Evolutionary conservation across 2,113 vertebrate species (phyloP), one percentile per base, ranked within the genome.

Genomic region (Tetrax tetrax): DNA sequence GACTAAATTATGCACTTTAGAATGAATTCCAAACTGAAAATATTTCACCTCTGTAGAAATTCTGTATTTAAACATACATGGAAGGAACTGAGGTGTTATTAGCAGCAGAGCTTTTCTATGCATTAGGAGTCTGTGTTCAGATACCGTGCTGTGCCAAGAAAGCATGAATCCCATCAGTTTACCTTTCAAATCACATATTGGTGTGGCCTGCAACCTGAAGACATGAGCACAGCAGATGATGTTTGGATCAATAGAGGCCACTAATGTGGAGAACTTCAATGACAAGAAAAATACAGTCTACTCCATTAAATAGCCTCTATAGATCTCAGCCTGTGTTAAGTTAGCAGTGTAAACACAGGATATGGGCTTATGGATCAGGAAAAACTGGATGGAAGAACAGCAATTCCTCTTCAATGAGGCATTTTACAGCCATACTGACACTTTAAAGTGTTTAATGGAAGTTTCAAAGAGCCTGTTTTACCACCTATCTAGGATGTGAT

Each of bases 241-340:
- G 65, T 47, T 50, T 82, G 65, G 89, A 96, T 96, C 95, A 95
- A 96, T 96, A 95, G 89, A 85, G 77, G 91, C 83, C 95, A 92
- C 89, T 93, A 95, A 92, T 43, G 65, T 54, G 54, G 29, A 95
- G 96, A 96, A 95, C 91, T 89, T 91, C 74, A 95, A 3, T 79
- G 96, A 93, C 90, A 95, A 96, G 92, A 96, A 96, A 96, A 95
- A 95, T 94, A 92, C 87, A 92, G 91, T 77, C 89, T 89, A 91
- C 80, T 96, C 89, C 70, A 85, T 95, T 95, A 95, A 95, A 95
- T 10, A 74, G 83, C 87, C 91, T 92, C 77, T 72, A 91, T 69
- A 95, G 90, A 95, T 92, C 83, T 68, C 80, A 81, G 81, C 69
- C 72, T 76, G 82, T 83, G 76, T 89, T 94, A 97, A 89, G 83